These are phyloP conservation scores for Rhabdomys dilectus DNA, from an alignment of 2,113 vertebrate genomes.

Conservation along the genomic window DNA sequence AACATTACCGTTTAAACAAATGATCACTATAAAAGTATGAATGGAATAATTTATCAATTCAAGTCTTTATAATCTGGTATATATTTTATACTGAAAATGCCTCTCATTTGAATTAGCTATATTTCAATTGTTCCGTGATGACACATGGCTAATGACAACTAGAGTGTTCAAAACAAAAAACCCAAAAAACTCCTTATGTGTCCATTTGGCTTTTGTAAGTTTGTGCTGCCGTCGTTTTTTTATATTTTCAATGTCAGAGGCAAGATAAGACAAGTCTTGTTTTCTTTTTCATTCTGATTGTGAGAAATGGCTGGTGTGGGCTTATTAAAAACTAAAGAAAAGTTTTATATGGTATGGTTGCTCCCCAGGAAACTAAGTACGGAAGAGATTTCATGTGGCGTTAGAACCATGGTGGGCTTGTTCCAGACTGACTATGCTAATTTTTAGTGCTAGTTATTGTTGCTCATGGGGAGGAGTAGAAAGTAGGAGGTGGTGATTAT, in stretches of 20 bases:
- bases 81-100: neutral
- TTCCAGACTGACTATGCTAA: neutral
- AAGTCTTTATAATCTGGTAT: slow-evolving; percentile 23
- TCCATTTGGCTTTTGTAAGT: neutral
- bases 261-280: slow-evolving; percentile 35
- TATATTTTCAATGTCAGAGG: slow-evolving; percentile 40
- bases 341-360: slow-evolving; percentile 5
- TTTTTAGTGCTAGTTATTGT: slow-evolving; percentile 51
- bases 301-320: neutral
- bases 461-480: neutral
- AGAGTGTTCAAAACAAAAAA: too few species aligned
- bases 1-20: neutral
- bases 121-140: neutral
- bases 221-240: slow-evolving; percentile 7
- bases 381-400: neutral
- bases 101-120: neutral
- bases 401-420: neutral
- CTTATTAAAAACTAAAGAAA: slow-evolving; percentile 1
- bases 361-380: neutral
- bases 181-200: too few species aligned
- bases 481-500: neutral
- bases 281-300: slow-evolving; percentile 51
- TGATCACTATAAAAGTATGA: slow-evolving; percentile 2
- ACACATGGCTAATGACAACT: neutral
- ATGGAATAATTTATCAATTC: neutral